phyloP scores from a whole-genome alignment of 2,888 invertebrate species.

The Micoletzkya japonica region DNA sequence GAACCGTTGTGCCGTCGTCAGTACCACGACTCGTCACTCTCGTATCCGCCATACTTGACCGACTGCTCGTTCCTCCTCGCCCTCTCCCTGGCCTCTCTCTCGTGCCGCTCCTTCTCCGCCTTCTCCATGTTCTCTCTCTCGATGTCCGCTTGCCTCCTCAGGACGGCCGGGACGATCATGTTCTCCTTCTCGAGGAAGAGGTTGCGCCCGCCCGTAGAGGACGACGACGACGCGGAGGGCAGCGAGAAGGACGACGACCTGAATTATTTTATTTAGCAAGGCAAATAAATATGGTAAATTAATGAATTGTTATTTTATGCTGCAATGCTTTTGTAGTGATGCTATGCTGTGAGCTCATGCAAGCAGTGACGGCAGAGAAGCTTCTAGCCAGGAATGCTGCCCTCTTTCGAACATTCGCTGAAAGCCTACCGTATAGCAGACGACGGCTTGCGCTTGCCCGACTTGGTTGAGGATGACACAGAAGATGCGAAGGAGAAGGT shows the following conservation, averaged over 20 bases:
- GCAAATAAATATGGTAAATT: background rate
- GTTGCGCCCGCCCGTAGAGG: slow-evolving; percentile 29
- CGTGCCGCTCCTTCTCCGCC: slow-evolving; percentile 17
- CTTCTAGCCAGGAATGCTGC: too few species aligned
- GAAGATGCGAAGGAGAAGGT: too few species aligned
- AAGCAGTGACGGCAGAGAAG: too few species aligned
- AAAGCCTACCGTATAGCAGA: too few species aligned
- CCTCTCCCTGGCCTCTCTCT: slow-evolving; percentile 27
- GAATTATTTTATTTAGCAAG: background rate
- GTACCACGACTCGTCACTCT: slow-evolving; percentile 6
- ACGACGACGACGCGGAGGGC: background rate
- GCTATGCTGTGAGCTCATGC: too few species aligned
- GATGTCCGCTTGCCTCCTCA: slow-evolving; percentile 34
- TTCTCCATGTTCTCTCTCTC: slow-evolving; percentile 25
- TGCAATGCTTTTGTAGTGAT: too few species aligned
- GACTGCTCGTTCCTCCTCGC: slow-evolving; percentile 14
- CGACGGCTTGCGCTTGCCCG: too few species aligned
- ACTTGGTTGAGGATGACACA: too few species aligned
- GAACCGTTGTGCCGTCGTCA: too few species aligned
- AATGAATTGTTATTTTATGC: too few species aligned
- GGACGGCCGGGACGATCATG: slow-evolving; percentile 48
- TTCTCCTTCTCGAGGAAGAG: slow-evolving; percentile 51
- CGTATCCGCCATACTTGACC: background rate
- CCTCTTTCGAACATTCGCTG: too few species aligned
- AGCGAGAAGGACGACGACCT: background rate